Evolutionary conservation across 2,113 vertebrate species (phyloP).

Genomic region (Myotis davidii): DNA sequence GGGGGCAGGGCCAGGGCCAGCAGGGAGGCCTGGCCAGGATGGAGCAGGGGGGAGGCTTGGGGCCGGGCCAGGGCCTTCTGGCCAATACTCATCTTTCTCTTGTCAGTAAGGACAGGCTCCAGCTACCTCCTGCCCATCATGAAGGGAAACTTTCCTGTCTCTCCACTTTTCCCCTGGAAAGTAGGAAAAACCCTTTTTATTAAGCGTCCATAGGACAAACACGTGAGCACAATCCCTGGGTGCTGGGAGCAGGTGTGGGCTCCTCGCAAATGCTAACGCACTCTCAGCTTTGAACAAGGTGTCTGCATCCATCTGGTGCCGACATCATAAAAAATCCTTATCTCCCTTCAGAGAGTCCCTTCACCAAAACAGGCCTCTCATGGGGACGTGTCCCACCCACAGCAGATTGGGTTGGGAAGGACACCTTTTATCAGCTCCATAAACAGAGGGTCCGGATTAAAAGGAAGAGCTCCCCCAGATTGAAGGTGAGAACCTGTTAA

Average conservation of each 20-base stretch:
- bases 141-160: not conserved
- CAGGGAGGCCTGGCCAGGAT: too few species aligned
- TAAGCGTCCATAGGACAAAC: not conserved
- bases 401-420: conserved; percentile 18
- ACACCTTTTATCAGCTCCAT: not conserved
- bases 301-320: not conserved
- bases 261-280: not conserved
- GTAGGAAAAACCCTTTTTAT: not conserved
- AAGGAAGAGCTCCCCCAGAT: not conserved
- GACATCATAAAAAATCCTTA: not conserved
- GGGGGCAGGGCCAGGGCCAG: too few species aligned
- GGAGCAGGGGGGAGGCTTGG: not conserved
- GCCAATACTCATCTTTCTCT: not conserved
- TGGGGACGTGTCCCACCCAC: not conserved
- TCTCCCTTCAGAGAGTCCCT: not conserved
- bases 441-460: not conserved
- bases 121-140: not conserved
- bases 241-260: accelerated
- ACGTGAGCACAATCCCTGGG: not conserved
- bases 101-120: accelerated
- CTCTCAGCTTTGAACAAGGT: not conserved
- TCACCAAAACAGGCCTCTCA: not conserved
- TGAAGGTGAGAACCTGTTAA: conserved; percentile 72
- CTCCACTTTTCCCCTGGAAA: not conserved
- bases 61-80: accelerated